Percentiles rank a stretch among this genome's conserved stretches.
These are phyloP conservation scores for Coturnix japonica DNA, from an alignment of 2,113 vertebrate genomes.

Conservation along the genomic window DNA sequence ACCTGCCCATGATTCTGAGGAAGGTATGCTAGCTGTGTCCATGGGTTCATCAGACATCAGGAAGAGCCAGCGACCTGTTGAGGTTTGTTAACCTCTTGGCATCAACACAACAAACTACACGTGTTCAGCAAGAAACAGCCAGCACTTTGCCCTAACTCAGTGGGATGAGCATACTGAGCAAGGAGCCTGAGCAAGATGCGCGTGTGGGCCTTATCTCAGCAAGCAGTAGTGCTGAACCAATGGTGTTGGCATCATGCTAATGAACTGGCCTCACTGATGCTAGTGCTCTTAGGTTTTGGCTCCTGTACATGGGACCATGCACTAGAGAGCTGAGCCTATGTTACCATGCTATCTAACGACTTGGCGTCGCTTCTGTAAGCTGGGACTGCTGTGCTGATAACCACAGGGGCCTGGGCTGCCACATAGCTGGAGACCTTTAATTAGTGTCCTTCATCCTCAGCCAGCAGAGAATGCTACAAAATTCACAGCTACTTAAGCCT, in stretches of 20 bases:
- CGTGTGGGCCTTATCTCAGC: neutral
- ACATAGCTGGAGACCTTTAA: neutral
- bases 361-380: neutral
- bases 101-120: neutral
- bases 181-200: neutral
- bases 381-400: neutral
- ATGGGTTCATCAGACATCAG: neutral
- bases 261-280: neutral
- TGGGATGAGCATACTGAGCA: slow-evolving; percentile 5
- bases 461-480: neutral
- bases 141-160: neutral
- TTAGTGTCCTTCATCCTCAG: neutral
- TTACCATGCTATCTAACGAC: neutral
- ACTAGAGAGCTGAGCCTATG: neutral
- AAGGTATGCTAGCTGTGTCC: neutral
- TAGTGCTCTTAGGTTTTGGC: fast-evolving
- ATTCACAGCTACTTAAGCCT: neutral
- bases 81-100: neutral
- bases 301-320: neutral
- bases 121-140: neutral
- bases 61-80: neutral
- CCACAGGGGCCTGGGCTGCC: neutral
- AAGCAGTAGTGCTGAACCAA: neutral
- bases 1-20: neutral
- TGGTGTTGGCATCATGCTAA: neutral